phyloP scores from a whole-genome alignment of 1,140 invertebrate species.

The Homalodisca vitripennis region DNA sequence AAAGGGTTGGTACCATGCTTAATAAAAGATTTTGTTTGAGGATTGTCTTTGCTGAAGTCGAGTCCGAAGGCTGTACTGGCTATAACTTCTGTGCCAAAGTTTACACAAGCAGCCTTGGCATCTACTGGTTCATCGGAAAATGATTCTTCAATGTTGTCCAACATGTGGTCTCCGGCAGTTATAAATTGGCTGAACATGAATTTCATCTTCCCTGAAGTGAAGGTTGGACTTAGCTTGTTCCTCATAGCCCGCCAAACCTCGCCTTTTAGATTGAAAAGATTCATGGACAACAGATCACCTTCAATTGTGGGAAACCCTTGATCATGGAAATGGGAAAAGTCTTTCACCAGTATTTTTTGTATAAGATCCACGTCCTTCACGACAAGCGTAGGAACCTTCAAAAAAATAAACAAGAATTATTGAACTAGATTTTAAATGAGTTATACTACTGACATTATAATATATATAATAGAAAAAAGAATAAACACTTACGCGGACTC shows the following conservation, averaged over 20 bases:
- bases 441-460: too few species aligned
- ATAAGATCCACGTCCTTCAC: slow-evolving; percentile 56
- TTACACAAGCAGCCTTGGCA: slow-evolving; percentile 41
- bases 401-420: too few species aligned
- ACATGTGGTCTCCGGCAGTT: slow-evolving; percentile 47
- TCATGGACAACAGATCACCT: slow-evolving; percentile 52
- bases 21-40: background rate
- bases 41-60: slow-evolving; percentile 9
- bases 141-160: slow-evolving; percentile 45
- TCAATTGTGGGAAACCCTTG: slow-evolving; percentile 49
- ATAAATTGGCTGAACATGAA: slow-evolving; percentile 53
- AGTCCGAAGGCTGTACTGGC: slow-evolving; percentile 48
- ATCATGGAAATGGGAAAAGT: slow-evolving; percentile 56
- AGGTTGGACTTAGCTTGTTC: slow-evolving; percentile 54
- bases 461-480: too few species aligned
- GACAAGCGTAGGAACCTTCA: slow-evolving; percentile 50
- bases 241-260: slow-evolving; percentile 55
- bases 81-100: slow-evolving; percentile 44
- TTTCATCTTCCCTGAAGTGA: slow-evolving; percentile 58
- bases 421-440: too few species aligned
- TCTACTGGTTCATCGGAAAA: slow-evolving; percentile 42
- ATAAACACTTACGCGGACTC: too few species aligned
- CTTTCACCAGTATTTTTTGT: slow-evolving; percentile 54
- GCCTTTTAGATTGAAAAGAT: slow-evolving; percentile 52
- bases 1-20: too few species aligned